Base-by-base conservation (phyloP, 2,113 vertebrate species). In the Acrocephalus arundinaceus region DNA sequence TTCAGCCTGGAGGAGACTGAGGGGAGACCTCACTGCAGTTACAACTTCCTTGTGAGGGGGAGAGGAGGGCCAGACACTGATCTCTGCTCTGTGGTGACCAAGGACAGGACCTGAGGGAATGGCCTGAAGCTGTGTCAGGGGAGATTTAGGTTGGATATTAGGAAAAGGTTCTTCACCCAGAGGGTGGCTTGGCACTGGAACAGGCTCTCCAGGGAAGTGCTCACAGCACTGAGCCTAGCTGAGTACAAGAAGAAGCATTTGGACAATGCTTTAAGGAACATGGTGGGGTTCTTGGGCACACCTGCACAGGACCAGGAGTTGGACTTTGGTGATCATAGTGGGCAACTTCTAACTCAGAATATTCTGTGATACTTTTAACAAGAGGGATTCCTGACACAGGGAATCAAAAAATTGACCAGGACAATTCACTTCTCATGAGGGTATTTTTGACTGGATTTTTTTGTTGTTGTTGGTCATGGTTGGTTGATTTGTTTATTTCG, bases 21-120 rank as follows among this genome's bases (percentile, higher is more conserved):
- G 48, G n/a, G 10, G 28, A 70, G 33, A 55, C n/a, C 45, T 51
- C 62, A 76, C 4, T 46, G 57, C 20, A 20, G 55, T 16, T 14
- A 43, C 58, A 80, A 0, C 35, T 48, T 21, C 35, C 9, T 22
- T 1, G 3, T 11, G 35, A 35, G 4, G 11, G 39, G 25, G 2
- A 15, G 6, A 17, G 15, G 46, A 88, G 31, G 14, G 31, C 1
- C 51, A 58, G 39, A 0, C 43, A 22, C 17, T 43, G 67, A 57
- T 37, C 43, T 65, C 27, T 72, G 9, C 67, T 65, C 41, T 58
- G 11, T 31, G 41, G 17, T 19, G 43, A 19, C 7, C 10, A 43
- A 41, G 0, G 43, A 55, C 37, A 65, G 41, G 11, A 43, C 14
- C 2, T 1, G 1, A 65, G 21, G 75, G 35, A 57, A 65, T 37